These are phyloP conservation scores for Melanargia galathea DNA, from an alignment of 2,888 invertebrate species.

Conservation along the genomic window DNA sequence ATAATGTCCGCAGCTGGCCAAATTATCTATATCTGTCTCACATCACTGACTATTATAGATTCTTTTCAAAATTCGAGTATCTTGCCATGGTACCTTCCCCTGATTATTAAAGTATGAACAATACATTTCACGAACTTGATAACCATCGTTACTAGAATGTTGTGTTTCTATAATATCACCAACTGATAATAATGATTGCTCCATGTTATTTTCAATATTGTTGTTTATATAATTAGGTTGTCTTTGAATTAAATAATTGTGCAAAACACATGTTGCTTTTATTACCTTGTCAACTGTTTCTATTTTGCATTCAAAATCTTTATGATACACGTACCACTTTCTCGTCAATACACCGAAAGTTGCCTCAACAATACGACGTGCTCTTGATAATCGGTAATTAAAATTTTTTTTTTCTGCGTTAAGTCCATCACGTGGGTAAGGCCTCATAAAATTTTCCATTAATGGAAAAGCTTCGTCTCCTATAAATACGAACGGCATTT, in stretches of 20 bases:
- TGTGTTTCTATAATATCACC: neutral
- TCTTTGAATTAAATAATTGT: constrained; percentile 25
- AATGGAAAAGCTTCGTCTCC: neutral
- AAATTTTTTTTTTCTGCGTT: neutral
- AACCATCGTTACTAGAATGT: neutral
- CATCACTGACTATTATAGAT: neutral
- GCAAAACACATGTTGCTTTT: constrained; percentile 31
- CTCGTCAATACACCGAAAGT: neutral
- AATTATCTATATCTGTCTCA: neutral
- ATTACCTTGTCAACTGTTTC: constrained; percentile 18
- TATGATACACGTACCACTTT: neutral
- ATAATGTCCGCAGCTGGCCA: too few species aligned
- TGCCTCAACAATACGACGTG: neutral
- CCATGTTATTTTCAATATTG: neutral
- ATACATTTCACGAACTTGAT: constrained; percentile 16
- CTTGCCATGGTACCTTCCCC: neutral
- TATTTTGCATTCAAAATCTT: neutral
- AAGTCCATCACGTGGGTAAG: neutral
- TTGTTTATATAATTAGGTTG: neutral
- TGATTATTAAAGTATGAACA: constrained; percentile 26
- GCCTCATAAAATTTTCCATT: neutral
- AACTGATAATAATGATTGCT: neutral
- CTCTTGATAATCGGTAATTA: neutral
- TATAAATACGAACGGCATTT: neutral
- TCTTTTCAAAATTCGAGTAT: neutral